These are phyloP conservation scores for Iguana delicatissima DNA, from an alignment of 2,797 vertebrate genomes.

Conservation along the genomic window DNA sequence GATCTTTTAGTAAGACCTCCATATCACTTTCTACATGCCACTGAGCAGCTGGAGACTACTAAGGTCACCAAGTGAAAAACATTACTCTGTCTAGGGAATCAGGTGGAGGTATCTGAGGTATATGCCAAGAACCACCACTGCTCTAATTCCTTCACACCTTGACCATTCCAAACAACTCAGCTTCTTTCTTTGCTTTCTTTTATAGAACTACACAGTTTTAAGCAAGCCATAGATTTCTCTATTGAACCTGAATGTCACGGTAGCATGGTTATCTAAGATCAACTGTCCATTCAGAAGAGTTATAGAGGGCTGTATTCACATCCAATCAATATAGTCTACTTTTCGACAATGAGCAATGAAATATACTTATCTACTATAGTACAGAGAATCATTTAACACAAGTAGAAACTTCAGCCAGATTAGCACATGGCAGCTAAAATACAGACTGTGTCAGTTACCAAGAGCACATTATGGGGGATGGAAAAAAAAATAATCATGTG, in stretches of 20 bases:
- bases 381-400: neutral
- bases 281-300: neutral
- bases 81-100: conserved; percentile 2
- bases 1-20: neutral
- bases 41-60: conserved; percentile 3
- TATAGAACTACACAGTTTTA: neutral
- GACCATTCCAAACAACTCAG: neutral
- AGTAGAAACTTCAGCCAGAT: neutral
- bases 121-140: conserved; percentile 5
- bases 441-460: neutral
- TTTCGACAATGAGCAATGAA: conserved; percentile 5
- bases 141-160: neutral
- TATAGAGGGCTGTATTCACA: neutral
- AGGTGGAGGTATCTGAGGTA: neutral
- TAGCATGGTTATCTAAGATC: neutral
- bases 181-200: neutral
- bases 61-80: neutral
- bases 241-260: neutral
- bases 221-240: neutral
- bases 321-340: neutral
- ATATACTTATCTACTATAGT: neutral
- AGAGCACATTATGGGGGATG: too few species aligned
- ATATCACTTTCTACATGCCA: neutral
- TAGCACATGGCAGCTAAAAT: neutral
- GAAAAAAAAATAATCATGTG: too few species aligned